Evolutionary conservation across 2,797 vertebrate species (phyloP).

Genomic region (Schizopygopsis malacanthus): DNA sequence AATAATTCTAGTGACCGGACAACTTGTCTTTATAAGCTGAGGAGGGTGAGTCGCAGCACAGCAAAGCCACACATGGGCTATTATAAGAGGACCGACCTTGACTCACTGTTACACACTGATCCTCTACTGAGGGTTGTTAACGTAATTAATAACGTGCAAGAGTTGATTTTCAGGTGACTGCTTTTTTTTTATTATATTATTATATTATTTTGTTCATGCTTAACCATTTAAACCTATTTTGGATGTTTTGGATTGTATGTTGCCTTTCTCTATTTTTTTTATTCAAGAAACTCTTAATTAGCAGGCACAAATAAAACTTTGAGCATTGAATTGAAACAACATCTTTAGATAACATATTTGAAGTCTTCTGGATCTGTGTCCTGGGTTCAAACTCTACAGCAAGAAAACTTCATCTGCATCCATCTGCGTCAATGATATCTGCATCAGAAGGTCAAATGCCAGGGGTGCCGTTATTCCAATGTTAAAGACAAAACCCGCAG

Average conservation of each 20-base stretch:
- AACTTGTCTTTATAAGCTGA: constrained; percentile 37
- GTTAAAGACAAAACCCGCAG: background rate
- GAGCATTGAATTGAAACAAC: background rate
- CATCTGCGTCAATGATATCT: constrained; percentile 1
- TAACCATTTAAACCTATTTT: background rate
- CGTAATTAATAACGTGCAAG: constrained; percentile 50
- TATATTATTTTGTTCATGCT: background rate
- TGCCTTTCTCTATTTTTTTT: background rate
- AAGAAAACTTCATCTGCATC: background rate
- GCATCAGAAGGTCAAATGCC: background rate
- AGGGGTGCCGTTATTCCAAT: background rate
- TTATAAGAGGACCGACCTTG: constrained; percentile 55
- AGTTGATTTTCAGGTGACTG: constrained; percentile 12
- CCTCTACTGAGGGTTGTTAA: constrained; percentile 41
- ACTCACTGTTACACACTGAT: constrained; percentile 47
- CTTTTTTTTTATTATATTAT: background rate
- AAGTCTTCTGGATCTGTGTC: background rate
- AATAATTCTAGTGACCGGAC: constrained; percentile 37
- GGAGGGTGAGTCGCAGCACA: constrained; percentile 40
- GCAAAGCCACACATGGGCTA: constrained; percentile 32
- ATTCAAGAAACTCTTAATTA: background rate
- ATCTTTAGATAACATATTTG: background rate
- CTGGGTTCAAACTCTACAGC: background rate
- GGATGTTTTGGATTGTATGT: background rate
- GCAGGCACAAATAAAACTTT: background rate